These are phyloP conservation scores for Vulpes vulpes DNA, from an alignment of 2,113 vertebrate species.

Conservation along the genomic window DNA sequence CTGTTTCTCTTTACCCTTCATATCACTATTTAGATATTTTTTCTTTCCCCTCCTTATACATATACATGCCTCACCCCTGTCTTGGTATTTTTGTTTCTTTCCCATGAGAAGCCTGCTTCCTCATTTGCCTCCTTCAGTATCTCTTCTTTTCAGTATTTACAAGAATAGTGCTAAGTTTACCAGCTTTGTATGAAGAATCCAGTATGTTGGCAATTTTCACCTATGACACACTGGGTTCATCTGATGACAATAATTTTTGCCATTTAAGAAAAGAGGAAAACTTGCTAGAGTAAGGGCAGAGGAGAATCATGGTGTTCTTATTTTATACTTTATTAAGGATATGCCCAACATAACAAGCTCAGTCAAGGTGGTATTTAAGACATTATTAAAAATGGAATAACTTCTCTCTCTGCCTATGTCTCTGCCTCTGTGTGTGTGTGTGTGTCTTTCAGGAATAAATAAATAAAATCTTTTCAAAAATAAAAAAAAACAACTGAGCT, in stretches of 20 bases:
- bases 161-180: slow-evolving; percentile 13
- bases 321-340: slow-evolving; percentile 48
- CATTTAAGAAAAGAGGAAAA: slow-evolving; percentile 4
- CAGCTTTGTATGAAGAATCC: slow-evolving; percentile 25
- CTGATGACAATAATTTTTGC: slow-evolving; percentile 33
- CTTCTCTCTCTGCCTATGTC: not conserved
- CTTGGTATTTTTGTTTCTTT: slow-evolving; percentile 35
- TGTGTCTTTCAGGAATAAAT: not conserved
- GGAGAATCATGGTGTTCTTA: slow-evolving; percentile 47
- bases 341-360: slow-evolving; percentile 4
- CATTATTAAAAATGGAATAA: not conserved
- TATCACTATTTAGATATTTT: slow-evolving; percentile 2
- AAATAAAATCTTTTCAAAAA: no score
- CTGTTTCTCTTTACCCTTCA: slow-evolving; percentile 32
- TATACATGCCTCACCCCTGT: not conserved
- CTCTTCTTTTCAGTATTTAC: not conserved
- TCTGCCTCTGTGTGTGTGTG: not conserved
- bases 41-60: not conserved
- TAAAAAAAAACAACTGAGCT: not conserved
- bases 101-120: not conserved
- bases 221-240: slow-evolving; percentile 2
- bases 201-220: slow-evolving; percentile 30
- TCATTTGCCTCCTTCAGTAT: not conserved
- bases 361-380: not conserved
- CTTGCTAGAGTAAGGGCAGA: not conserved